A percentile compares a stretch with the other conserved stretches of the same genome.
These are phyloP conservation scores for Cacoxenus indagator DNA, from an alignment of 2,888 invertebrate genomes.

Conservation along the genomic window DNA sequence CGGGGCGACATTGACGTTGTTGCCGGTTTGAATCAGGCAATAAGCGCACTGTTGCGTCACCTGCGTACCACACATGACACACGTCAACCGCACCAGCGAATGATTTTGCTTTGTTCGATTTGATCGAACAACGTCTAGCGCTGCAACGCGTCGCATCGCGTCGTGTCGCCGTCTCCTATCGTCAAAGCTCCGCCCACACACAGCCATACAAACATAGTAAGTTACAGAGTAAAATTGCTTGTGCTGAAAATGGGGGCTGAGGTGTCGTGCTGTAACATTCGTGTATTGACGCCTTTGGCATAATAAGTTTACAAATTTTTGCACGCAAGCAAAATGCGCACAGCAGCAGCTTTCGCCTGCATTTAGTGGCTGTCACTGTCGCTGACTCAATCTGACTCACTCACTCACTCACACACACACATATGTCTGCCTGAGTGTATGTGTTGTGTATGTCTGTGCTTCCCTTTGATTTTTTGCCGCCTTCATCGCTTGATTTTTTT, in stretches of 20 bases:
- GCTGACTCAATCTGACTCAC: background rate
- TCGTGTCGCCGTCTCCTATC: no score
- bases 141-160: constrained; percentile 48
- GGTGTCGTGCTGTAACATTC: background rate
- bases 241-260: no score
- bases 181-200: no score
- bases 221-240: no score
- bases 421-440: constrained; percentile 35
- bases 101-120: constrained; percentile 51
- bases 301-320: constrained; percentile 57
- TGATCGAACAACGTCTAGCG: constrained; percentile 60
- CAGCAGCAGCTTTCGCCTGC: constrained; percentile 10
- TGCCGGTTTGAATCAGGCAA: constrained; percentile 20
- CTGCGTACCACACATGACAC: background rate
- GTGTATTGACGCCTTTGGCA: constrained; percentile 34
- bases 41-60: constrained; percentile 22
- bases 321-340: constrained; percentile 41
- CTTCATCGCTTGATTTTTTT: constrained; percentile 60
- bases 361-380: constrained; percentile 26
- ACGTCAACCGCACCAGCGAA: background rate
- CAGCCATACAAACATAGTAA: no score
- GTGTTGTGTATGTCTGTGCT: constrained; percentile 13
- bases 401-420: background rate
- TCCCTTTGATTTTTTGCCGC: constrained; percentile 44
- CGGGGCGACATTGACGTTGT: constrained; percentile 19